These are phyloP conservation scores for Parascotia fuliginaria DNA, from an alignment of 2,888 invertebrate species.

Conservation along the genomic window DNA sequence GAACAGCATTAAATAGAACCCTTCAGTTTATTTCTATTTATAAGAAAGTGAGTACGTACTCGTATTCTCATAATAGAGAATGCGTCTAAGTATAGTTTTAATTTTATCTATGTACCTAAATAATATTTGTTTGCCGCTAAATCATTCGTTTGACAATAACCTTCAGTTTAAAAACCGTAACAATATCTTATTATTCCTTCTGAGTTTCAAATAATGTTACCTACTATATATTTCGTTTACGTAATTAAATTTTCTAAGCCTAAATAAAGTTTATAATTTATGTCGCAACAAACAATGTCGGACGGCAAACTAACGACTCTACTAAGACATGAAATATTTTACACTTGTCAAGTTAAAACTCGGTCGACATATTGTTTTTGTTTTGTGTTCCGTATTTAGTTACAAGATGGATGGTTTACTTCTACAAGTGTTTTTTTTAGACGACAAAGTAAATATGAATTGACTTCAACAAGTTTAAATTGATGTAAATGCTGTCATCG, in stretches of 20 bases:
- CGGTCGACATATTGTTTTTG: constrained; percentile 31
- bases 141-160: no score
- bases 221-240: neutral
- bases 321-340: constrained; percentile 6
- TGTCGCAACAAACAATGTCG: constrained; percentile 1
- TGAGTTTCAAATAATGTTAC: no score
- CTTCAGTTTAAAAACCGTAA: no score
- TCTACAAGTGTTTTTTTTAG: constrained; percentile 26
- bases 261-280: neutral
- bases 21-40: neutral
- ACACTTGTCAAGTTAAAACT: constrained; percentile 15
- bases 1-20: constrained; percentile 14
- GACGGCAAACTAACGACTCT: constrained; percentile 9
- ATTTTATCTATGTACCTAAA: no score
- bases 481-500: no score
- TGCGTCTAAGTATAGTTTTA: no score
- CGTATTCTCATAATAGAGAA: no score
- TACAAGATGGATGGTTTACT: constrained; percentile 32
- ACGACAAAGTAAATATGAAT: neutral
- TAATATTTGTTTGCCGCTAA: no score
- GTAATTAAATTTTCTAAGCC: neutral
- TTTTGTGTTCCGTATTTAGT: constrained; percentile 31
- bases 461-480: no score
- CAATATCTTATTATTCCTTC: no score
- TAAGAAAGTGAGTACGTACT: neutral